phyloP scores from a whole-genome alignment of 2,888 invertebrate species.

The Microplitis manilae region DNA sequence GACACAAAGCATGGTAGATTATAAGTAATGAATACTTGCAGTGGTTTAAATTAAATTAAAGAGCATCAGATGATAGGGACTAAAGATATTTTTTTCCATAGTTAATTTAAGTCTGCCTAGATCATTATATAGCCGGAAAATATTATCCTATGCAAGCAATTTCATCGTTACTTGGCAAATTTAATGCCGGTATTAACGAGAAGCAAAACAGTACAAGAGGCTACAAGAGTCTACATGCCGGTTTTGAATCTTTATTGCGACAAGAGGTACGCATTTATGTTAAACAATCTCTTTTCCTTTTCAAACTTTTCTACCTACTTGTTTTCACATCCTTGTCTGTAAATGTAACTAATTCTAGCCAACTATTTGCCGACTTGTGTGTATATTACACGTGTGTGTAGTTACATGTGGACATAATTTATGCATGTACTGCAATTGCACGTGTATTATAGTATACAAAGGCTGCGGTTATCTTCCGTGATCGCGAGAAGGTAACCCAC shows the following conservation, averaged over 20 bases:
- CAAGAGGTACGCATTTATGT: slow-evolving; percentile 41
- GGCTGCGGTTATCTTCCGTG: slow-evolving; percentile 38
- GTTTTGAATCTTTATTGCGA: slow-evolving; percentile 40
- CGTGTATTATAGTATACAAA: not conserved
- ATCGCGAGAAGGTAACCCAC: slow-evolving; percentile 42
- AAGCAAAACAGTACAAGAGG: slow-evolving; percentile 10
- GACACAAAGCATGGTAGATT: too few relatives aligned
- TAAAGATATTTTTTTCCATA: not conserved
- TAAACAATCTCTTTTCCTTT: slow-evolving; percentile 14
- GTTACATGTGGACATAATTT: not conserved
- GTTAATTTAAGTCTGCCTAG: slow-evolving; percentile 11
- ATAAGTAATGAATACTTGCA: not conserved
- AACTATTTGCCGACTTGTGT: slow-evolving; percentile 32
- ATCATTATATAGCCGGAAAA: not conserved
- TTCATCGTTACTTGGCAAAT: slow-evolving; percentile 67
- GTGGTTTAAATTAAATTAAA: not conserved
- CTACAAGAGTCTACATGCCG: slow-evolving; percentile 13
- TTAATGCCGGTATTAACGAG: slow-evolving; percentile 54
- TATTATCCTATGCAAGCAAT: slow-evolving; percentile 53
- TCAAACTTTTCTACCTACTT: not conserved
- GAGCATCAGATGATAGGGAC: not conserved
- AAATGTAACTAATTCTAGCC: not conserved
- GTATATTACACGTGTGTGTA: not conserved
- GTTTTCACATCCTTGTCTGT: slow-evolving; percentile 16
- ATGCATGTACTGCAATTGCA: not conserved